These are phyloP conservation scores for Percina caprodes DNA, from an alignment of 2,113 vertebrate genomes.

Conservation along the genomic window DNA sequence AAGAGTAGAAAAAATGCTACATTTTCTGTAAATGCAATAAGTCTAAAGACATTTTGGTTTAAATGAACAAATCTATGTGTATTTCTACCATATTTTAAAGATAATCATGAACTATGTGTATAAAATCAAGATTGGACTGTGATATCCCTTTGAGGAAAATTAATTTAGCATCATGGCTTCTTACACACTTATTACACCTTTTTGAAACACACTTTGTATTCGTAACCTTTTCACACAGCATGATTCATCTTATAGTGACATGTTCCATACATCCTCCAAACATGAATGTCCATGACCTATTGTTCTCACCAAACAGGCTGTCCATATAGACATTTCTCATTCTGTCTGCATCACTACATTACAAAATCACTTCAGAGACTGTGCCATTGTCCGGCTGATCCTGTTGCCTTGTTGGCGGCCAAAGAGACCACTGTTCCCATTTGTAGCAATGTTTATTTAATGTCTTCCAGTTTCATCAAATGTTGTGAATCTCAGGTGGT, in stretches of 20 bases:
- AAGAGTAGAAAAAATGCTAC: not conserved
- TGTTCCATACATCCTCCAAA: conserved; percentile 1
- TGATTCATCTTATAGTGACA: not conserved
- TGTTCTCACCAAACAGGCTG: not conserved
- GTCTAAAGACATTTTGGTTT: conserved; percentile 1
- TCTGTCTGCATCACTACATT: not conserved
- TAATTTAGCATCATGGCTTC: not conserved
- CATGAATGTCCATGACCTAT: not conserved
- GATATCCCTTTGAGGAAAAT: conserved; percentile 33
- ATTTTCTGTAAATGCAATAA: not conserved
- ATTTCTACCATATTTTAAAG: not conserved
- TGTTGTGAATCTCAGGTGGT: not conserved
- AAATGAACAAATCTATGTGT: conserved; percentile 3
- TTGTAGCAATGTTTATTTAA: not conserved
- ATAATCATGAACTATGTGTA: not conserved
- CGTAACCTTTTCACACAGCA: conserved; percentile 3
- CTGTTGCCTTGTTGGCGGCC: too few relatives aligned
- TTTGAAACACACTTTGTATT: not conserved
- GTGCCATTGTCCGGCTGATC: too few relatives aligned
- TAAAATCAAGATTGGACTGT: conserved; percentile 25
- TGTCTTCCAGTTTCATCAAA: not conserved
- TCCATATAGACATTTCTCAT: conserved; percentile 7
- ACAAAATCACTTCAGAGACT: too few relatives aligned
- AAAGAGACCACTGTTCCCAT: too few relatives aligned
- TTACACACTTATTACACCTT: not conserved